phyloP scores from a whole-genome alignment of 1,140 invertebrate species.

The Diachasmimorpha longicaudata region DNA sequence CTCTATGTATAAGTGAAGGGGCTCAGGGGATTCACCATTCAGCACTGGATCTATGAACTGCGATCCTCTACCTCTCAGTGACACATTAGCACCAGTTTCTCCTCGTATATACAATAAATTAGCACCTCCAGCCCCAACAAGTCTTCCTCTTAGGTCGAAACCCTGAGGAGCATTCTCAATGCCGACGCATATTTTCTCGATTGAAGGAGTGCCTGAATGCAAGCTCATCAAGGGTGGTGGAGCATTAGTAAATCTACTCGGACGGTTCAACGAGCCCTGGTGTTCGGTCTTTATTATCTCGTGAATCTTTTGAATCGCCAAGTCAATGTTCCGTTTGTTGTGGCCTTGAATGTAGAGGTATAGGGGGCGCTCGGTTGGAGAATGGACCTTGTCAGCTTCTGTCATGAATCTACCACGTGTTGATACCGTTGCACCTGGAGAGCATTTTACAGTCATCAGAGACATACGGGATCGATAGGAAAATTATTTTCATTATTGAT shows the following conservation, averaged over 20 bases:
- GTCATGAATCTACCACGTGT: slow-evolving; percentile 70
- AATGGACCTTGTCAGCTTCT: slow-evolving; percentile 64
- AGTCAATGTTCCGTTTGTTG: slow-evolving; percentile 66
- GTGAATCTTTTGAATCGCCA: slow-evolving; percentile 68
- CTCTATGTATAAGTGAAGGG: slow-evolving; percentile 80
- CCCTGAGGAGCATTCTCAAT: slow-evolving; percentile 77
- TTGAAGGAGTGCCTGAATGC: slow-evolving; percentile 56
- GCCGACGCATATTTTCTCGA: slow-evolving; percentile 79
- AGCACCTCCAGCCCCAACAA: slow-evolving; percentile 72
- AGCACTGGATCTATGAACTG: slow-evolving; percentile 68
- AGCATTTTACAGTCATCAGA: neutral
- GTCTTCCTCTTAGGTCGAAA: slow-evolving; percentile 77
- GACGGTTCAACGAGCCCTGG: slow-evolving; percentile 57
- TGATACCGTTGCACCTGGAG: slow-evolving; percentile 68
- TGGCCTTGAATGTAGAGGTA: slow-evolving; percentile 71
- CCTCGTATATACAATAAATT: slow-evolving; percentile 79
- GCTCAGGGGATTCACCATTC: slow-evolving; percentile 75
- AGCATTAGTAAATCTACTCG: slow-evolving; percentile 60
- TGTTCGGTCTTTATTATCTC: slow-evolving; percentile 67
- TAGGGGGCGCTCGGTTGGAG: slow-evolving; percentile 66
- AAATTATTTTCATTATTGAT: no score
- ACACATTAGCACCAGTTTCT: slow-evolving; percentile 78
- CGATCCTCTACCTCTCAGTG: slow-evolving; percentile 73
- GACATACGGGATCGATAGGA: no score
- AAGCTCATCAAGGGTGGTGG: slow-evolving; percentile 65